These are phyloP conservation scores for Caenorhabditis remanei DNA, from an alignment of 1,140 invertebrate genomes.

Conservation along the genomic window DNA sequence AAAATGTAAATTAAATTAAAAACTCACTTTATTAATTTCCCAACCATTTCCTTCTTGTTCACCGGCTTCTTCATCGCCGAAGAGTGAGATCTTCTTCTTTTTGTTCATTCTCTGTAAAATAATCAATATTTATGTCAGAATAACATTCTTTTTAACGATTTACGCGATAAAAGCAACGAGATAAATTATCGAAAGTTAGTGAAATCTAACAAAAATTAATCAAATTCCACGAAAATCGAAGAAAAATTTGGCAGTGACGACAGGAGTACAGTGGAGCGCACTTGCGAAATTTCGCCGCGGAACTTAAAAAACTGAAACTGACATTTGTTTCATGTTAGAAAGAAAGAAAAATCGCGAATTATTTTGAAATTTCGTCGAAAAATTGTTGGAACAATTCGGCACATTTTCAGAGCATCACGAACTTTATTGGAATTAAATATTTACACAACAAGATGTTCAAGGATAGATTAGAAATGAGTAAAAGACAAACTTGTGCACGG, in stretches of 20 bases:
- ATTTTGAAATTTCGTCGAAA: no score
- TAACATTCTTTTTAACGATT: not conserved
- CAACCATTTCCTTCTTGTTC: slow-evolving; percentile 78
- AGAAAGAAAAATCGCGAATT: no score
- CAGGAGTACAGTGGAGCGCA: not conserved
- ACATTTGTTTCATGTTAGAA: no score
- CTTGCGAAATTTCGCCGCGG: not conserved
- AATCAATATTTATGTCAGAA: not conserved
- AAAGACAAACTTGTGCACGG: not conserved
- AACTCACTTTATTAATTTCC: slow-evolving; percentile 23
- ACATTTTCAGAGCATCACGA: no score
- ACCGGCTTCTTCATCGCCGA: slow-evolving; percentile 74
- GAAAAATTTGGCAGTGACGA: not conserved
- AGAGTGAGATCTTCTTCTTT: slow-evolving; percentile 64
- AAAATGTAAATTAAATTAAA: slow-evolving; percentile 81
- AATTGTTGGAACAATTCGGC: no score
- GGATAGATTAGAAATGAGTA: no score
- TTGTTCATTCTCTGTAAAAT: slow-evolving; percentile 44
- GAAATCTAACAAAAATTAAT: no score
- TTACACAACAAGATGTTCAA: no score
- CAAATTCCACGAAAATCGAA: not conserved
- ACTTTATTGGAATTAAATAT: no score
- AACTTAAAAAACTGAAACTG: not conserved
- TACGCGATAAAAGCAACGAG: not conserved
- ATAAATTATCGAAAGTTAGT: not conserved